Conservation (phyloP, 2,797 vertebrate species). For the Trachurus trachurus region DNA sequence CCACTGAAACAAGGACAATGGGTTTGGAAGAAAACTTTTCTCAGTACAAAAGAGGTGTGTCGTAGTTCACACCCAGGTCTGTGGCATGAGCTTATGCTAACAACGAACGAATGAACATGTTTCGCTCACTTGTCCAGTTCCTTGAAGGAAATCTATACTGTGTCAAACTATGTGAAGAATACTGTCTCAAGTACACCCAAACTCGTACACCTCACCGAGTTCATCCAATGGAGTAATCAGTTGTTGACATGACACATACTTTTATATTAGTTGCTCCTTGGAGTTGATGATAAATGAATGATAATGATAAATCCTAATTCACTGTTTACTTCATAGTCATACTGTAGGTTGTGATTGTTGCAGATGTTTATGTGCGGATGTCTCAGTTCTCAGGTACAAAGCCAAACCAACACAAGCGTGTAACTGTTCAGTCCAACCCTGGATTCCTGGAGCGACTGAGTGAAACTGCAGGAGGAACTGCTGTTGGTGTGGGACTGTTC, state of each 20-base stretch:
- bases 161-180: background rate
- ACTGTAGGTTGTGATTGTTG: background rate
- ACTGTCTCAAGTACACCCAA: background rate
- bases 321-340: background rate
- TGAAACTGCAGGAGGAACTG: constrained; percentile 91
- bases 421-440: constrained; percentile 82
- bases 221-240: background rate
- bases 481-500: constrained; percentile 90
- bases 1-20: background rate
- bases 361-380: background rate
- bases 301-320: background rate
- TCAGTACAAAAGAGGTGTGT: constrained; percentile 26
- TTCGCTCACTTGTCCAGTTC: background rate
- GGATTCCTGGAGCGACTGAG: constrained; percentile 94
- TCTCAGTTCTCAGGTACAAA: constrained; percentile 68
- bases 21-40: background rate
- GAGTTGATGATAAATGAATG: too few species aligned
- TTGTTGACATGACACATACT: background rate
- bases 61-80: background rate
- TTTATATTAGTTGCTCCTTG: background rate
- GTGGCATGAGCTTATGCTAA: background rate
- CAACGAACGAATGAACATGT: too few species aligned
- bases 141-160: too few species aligned
- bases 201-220: background rate
- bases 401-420: constrained; percentile 83